Evolutionary conservation across 2,797 vertebrate species (phyloP).

Genomic region (Pempheris klunzingeri): DNA sequence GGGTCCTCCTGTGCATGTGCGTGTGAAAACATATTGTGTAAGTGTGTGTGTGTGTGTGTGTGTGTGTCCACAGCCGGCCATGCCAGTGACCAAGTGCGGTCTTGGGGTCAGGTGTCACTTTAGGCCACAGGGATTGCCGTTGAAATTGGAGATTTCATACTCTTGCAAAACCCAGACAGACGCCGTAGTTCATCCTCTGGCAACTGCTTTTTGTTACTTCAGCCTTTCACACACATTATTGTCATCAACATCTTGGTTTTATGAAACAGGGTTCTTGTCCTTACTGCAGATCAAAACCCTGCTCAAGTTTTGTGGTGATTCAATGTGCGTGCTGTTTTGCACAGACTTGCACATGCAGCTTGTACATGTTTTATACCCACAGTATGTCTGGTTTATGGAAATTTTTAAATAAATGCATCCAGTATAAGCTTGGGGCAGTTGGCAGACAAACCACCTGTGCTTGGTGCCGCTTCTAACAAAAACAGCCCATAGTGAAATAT

Average conservation of each 20-base stretch:
- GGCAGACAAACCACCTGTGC: slow-evolving; percentile 33
- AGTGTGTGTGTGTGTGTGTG: slow-evolving; percentile 4
- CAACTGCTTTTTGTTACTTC: slow-evolving; percentile 23
- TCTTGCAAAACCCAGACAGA: slow-evolving; percentile 72
- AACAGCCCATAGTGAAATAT: slow-evolving; percentile 51
- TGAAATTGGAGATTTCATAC: slow-evolving; percentile 74
- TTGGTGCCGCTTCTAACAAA: slow-evolving; percentile 32
- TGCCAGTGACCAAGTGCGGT: slow-evolving; percentile 46
- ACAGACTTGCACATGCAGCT: slow-evolving; percentile 22
- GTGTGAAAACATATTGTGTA: not conserved
- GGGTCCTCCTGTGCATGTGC: slow-evolving; percentile 40
- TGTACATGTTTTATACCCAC: not conserved
- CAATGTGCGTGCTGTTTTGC: slow-evolving; percentile 6
- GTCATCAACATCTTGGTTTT: slow-evolving; percentile 37
- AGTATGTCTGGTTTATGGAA: not conserved
- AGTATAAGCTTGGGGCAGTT: slow-evolving; percentile 39
- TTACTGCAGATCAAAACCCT: not conserved
- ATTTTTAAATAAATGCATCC: slow-evolving; percentile 30
- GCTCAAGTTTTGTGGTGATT: not conserved
- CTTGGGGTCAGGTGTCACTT: slow-evolving; percentile 61
- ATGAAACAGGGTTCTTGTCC: slow-evolving; percentile 21
- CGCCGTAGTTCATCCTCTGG: slow-evolving; percentile 40
- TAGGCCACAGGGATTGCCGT: slow-evolving; percentile 63
- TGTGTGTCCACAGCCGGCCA: slow-evolving; percentile 40
- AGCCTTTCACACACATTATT: slow-evolving; percentile 59